Evolutionary conservation across 2,888 invertebrate genomes (phyloP).

Genomic region (Caprella mutica): DNA sequence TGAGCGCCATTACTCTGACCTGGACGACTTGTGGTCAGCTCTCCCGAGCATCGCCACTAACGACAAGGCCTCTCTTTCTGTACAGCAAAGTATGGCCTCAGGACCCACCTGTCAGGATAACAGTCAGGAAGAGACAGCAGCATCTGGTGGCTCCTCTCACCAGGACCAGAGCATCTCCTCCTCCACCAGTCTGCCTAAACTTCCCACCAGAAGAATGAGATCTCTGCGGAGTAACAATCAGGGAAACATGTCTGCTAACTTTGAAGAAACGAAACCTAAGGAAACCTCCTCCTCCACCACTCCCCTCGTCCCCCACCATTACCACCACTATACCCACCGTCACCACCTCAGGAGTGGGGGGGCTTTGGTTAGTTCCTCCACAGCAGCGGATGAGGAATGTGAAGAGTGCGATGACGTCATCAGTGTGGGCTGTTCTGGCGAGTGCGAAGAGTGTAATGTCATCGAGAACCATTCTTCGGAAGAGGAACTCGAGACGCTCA

Average conservation of each 20-base stretch:
- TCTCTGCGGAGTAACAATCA: constrained; percentile 3
- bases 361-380: not conserved
- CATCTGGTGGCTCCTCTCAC: not conserved
- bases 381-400: not conserved
- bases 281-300: not conserved
- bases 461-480: constrained; percentile 33
- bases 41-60: no score
- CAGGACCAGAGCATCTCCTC: not conserved
- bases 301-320: not conserved
- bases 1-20: not conserved
- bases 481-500: constrained; percentile 33
- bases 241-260: not conserved
- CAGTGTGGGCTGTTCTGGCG: constrained; percentile 13
- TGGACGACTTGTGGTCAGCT: no score
- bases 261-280: not conserved
- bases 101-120: no score
- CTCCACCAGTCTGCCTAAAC: not conserved
- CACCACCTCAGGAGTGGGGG: constrained; percentile 8
- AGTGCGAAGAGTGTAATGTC: constrained; percentile 30
- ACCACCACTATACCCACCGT: constrained; percentile 16
- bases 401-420: constrained; percentile 6
- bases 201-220: constrained; percentile 1
- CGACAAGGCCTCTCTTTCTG: no score
- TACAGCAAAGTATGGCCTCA: no score
- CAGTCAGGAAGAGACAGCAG: no score